Percentiles rank a stretch among this genome's conserved stretches.
Evolutionary conservation across 2,113 vertebrate species (phyloP).

Genomic region (Phrynocephalus versicolor): DNA sequence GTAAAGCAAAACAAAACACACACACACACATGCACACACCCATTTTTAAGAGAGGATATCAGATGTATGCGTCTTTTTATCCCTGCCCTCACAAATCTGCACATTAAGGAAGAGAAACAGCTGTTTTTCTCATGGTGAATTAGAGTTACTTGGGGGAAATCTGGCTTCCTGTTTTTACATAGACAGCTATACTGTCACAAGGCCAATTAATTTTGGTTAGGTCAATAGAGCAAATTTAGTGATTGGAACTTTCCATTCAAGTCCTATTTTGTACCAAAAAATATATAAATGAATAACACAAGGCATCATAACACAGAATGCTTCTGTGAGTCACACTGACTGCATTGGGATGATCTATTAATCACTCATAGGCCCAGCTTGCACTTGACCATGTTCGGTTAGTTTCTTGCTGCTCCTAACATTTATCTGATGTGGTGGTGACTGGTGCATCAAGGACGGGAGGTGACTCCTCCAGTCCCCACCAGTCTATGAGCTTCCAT

Average conservation of each 20-base stretch:
- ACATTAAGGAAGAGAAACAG: conserved; percentile 74
- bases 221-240: conserved; percentile 79
- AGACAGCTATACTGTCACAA: conserved; percentile 76
- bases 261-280: conserved; percentile 40
- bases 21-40: conserved; percentile 29
- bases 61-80: conserved; percentile 78
- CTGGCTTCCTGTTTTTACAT: conserved; percentile 84
- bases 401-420: neutral
- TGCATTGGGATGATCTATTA: conserved; percentile 32
- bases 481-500: no score
- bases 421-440: neutral
- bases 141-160: conserved; percentile 82
- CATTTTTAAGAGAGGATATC: conserved; percentile 78
- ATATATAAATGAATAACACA: conserved; percentile 46
- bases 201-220: conserved; percentile 79
- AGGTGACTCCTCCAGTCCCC: no score
- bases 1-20: neutral
- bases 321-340: conserved; percentile 43
- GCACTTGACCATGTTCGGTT: neutral
- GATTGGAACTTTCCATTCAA: conserved; percentile 70
- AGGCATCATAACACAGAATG: no score
- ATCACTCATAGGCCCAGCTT: neutral
- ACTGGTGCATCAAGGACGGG: no score
- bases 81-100: conserved; percentile 69
- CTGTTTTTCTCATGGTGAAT: conserved; percentile 84